Conservation (phyloP, 2,797 vertebrate genomes). For the Aldrovandia affinis region DNA sequence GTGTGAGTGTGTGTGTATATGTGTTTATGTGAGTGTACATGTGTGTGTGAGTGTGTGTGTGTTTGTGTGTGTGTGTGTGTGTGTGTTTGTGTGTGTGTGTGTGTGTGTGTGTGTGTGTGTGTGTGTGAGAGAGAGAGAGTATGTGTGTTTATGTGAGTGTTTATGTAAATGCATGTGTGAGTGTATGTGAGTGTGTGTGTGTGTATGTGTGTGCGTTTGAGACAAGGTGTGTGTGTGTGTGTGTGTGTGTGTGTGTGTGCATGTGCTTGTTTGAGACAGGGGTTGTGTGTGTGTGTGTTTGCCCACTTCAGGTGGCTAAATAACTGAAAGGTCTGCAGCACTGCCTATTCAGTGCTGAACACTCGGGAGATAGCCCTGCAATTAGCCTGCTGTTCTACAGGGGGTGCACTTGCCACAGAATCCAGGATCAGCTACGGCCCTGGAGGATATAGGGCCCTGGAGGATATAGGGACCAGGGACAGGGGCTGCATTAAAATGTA, state of each 20-base stretch:
- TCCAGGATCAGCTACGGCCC: background rate
- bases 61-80: background rate
- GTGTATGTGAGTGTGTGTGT: slow-evolving; percentile 28
- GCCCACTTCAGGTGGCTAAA: too few relatives aligned
- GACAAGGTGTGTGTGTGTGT: slow-evolving; percentile 33
- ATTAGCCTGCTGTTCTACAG: background rate
- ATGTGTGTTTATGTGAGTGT: too few relatives aligned
- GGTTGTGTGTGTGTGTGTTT: slow-evolving; percentile 17
- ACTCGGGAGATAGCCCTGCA: background rate
- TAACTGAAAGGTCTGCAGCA: too few relatives aligned
- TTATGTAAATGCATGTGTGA: background rate
- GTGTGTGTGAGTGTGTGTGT: background rate
- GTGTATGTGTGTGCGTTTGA: slow-evolving; percentile 26
- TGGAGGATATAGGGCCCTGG: too few relatives aligned
- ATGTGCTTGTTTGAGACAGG: slow-evolving; percentile 17
- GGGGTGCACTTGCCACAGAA: background rate
- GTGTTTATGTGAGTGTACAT: too few relatives aligned
- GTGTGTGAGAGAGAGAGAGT: too few relatives aligned
- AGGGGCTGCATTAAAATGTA: too few relatives aligned
- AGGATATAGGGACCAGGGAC: too few relatives aligned
- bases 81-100: background rate
- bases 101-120: too few relatives aligned
- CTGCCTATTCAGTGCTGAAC: too few relatives aligned
- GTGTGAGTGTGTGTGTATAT: too few relatives aligned
- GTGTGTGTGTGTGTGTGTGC: slow-evolving; percentile 32